Conservation (phyloP, 2,113 vertebrate genomes). For the Capreolus pygargus region DNA sequence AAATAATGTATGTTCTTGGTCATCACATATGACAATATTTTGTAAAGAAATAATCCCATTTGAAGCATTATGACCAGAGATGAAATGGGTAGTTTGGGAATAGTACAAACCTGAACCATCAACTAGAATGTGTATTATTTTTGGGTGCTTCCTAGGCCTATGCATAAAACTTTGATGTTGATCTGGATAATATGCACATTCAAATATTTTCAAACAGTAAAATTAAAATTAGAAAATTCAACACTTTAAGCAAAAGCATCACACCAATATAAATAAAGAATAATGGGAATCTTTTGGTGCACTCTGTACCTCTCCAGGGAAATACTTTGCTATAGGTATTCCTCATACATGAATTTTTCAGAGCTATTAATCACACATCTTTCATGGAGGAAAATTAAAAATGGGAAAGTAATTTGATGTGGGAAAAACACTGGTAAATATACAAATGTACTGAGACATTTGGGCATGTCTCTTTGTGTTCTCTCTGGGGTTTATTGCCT, state of each 20-base stretch:
- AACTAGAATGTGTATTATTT: neutral
- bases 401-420: neutral
- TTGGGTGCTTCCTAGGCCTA: neutral
- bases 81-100: neutral
- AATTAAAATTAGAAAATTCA: neutral
- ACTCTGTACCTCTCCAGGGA: neutral
- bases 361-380: neutral
- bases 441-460: neutral
- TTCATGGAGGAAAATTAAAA: neutral
- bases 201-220: neutral
- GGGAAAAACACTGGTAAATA: neutral
- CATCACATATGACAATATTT: neutral
- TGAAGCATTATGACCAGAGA: neutral
- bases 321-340: neutral
- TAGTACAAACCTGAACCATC: neutral
- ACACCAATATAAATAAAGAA: neutral
- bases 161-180: neutral
- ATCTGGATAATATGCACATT: neutral
- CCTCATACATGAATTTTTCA: neutral
- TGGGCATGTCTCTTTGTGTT: neutral
- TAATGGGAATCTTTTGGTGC: neutral
- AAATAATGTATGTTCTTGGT: neutral
- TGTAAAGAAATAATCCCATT: neutral
- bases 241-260: neutral
- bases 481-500: neutral